These are phyloP conservation scores for Lynx canadensis DNA, from an alignment of 2,113 vertebrate species.

Conservation along the genomic window DNA sequence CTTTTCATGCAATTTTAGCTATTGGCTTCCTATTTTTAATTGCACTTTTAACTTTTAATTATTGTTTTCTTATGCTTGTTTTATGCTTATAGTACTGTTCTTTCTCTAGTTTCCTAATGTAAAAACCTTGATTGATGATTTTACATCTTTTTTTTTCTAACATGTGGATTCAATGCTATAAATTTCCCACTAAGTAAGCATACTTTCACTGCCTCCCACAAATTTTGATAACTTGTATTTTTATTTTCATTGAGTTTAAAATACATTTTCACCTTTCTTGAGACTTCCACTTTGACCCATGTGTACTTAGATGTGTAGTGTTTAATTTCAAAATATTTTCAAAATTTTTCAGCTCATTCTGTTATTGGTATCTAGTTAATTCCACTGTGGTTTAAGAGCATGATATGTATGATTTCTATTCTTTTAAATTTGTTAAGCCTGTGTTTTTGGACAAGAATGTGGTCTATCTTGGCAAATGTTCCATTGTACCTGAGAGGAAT, in stretches of 20 bases:
- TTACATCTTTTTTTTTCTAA: neutral
- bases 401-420: neutral
- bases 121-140: neutral
- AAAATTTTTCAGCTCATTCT: neutral
- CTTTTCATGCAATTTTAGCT: neutral
- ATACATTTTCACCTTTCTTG: neutral
- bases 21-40: neutral
- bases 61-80: neutral
- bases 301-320: neutral
- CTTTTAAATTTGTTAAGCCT: neutral
- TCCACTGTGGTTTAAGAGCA: neutral
- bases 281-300: neutral
- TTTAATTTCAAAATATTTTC: neutral
- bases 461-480: neutral
- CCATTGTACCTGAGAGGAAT: neutral
- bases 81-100: neutral
- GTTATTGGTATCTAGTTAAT: neutral
- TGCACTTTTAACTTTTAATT: neutral
- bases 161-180: neutral
- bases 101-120: neutral
- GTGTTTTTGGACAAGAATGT: neutral
- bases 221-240: neutral
- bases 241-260: neutral
- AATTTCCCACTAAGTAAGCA: neutral
- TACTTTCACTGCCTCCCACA: neutral